Evolutionary conservation across 2,888 invertebrate species (phyloP).

Genomic region (Linnaemya vulpina): DNA sequence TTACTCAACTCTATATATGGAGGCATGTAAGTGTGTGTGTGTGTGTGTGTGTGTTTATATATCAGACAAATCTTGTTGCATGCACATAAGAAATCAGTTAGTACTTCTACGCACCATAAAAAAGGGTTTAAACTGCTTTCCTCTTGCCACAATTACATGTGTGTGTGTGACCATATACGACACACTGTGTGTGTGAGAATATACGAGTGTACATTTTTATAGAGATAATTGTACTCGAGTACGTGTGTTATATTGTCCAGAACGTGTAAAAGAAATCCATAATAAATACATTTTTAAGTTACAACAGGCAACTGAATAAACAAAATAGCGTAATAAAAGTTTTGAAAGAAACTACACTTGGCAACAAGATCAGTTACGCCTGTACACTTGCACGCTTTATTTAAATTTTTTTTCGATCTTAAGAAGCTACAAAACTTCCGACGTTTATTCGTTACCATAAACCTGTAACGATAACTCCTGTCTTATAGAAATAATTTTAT

Average conservation of each 20-base stretch:
- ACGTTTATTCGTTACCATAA: neutral
- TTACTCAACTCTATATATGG: conserved; percentile 2
- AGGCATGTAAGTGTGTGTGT: neutral
- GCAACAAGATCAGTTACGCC: neutral
- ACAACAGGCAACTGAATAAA: conserved; percentile 55
- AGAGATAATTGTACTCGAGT: conserved; percentile 57
- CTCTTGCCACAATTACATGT: conserved; percentile 38
- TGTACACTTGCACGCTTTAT: conserved; percentile 10
- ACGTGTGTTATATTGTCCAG: conserved; percentile 40
- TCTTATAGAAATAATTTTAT: too few relatives aligned
- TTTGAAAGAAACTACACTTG: neutral
- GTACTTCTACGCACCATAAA: conserved; percentile 55
- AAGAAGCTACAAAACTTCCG: neutral
- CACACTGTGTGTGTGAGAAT: neutral
- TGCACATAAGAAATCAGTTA: conserved; percentile 49
- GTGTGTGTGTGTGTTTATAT: too few relatives aligned
- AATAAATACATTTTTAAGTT: conserved; percentile 61
- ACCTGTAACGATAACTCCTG: too few relatives aligned
- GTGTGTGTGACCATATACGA: neutral
- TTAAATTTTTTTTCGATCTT: neutral
- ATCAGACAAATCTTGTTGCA: neutral
- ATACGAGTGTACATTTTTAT: conserved; percentile 11
- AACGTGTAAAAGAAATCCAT: conserved; percentile 34
- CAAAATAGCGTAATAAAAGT: conserved; percentile 46
- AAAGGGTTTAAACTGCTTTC: conserved; percentile 44